phyloP scores from a whole-genome alignment of 1,140 invertebrate genomes.

The Pogonognathellus flavescens region DNA sequence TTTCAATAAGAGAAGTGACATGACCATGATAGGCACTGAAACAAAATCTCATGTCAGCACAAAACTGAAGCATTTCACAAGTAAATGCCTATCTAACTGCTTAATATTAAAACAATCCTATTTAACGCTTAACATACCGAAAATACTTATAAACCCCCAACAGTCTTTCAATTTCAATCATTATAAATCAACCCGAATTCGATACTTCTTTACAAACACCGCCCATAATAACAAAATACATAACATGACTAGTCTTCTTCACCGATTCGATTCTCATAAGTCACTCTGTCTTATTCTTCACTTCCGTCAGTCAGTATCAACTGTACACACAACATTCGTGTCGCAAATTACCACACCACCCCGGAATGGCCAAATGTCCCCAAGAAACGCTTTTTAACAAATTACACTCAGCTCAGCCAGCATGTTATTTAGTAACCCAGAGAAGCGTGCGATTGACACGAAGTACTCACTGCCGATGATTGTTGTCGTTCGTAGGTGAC shows the following conservation, averaged over 20 bases:
- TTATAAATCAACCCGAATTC: too few relatives aligned
- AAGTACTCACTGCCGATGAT: slow-evolving; percentile 9
- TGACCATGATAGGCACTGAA: slow-evolving; percentile 98
- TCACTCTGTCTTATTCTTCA: not conserved
- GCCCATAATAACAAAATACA: not conserved
- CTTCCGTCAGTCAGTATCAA: not conserved
- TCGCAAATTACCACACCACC: not conserved
- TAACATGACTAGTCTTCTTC: not conserved
- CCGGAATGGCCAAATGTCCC: not conserved
- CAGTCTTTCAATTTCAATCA: too few relatives aligned
- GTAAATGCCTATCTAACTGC: too few relatives aligned
- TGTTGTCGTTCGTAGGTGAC: slow-evolving; percentile 3
- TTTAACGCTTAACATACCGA: too few relatives aligned
- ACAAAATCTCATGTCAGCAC: slow-evolving; percentile 71
- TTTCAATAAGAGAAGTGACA: slow-evolving; percentile 92
- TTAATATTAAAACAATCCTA: too few relatives aligned
- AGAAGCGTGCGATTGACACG: slow-evolving; percentile 21
- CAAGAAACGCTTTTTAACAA: slow-evolving; percentile 11
- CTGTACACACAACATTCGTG: not conserved
- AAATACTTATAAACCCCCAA: too few relatives aligned
- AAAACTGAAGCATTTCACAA: too few relatives aligned
- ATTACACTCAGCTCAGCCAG: not conserved
- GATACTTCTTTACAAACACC: too few relatives aligned
- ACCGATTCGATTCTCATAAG: too few relatives aligned
- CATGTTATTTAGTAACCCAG: slow-evolving; percentile 20